Conservation (phyloP, 2,888 invertebrate genomes). For the Drosophila picticornis region DNA sequence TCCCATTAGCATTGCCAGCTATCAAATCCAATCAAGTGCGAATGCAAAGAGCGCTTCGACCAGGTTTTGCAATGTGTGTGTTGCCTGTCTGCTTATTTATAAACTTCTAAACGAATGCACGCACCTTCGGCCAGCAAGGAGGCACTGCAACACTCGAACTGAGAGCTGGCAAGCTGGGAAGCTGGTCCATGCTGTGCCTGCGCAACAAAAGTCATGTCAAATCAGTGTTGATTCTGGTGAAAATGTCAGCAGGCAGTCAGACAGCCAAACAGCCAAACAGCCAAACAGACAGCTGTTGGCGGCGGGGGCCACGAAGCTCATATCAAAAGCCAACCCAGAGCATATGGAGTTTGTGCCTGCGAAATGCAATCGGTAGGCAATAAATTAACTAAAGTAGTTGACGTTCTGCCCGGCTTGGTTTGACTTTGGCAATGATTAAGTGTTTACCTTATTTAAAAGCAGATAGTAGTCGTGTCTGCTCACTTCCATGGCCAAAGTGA, state of each 20-base stretch:
- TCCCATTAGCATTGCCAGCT: conserved; percentile 72
- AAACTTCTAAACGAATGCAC: conserved; percentile 80
- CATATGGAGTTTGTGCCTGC: conserved; percentile 5
- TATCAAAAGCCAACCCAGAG: conserved; percentile 33
- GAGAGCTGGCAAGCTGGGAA: conserved; percentile 20
- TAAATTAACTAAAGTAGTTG: conserved; percentile 77
- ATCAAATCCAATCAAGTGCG: conserved; percentile 78
- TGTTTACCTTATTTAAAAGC: conserved; percentile 55
- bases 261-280: conserved; percentile 16
- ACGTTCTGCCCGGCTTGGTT: conserved; percentile 61
- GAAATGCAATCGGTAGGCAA: conserved; percentile 75
- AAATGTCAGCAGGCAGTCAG: conserved; percentile 76
- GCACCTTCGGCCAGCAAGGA: conserved; percentile 59
- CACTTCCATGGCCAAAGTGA: conserved; percentile 38
- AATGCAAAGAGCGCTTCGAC: conserved; percentile 59
- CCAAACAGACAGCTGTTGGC: conserved; percentile 15
- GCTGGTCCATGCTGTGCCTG: conserved; percentile 66
- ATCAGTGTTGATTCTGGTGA: conserved; percentile 80
- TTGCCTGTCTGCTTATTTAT: conserved; percentile 68
- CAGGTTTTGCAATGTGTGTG: conserved; percentile 32
- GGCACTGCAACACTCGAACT: conserved; percentile 5
- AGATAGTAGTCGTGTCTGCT: conserved; percentile 30
- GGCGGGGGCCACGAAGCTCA: conserved; percentile 31
- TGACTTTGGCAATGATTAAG: conserved; percentile 77
- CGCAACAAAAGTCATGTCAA: conserved; percentile 79